Conservation (phyloP, 2,113 vertebrate species). For the Lucifuga dentata region DNA sequence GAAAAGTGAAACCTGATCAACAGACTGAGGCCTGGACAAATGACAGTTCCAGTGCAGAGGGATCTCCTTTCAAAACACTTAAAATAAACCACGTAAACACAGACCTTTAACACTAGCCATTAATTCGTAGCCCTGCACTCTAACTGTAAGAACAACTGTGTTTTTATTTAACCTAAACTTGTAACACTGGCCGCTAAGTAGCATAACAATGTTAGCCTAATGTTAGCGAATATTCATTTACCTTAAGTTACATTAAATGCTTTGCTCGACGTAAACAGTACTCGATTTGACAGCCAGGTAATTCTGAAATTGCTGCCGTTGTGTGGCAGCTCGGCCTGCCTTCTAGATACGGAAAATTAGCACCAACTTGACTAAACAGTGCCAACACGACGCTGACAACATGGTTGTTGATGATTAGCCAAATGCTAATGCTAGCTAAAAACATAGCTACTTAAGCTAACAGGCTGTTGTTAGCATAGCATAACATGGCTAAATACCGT, state of each 20-base stretch:
- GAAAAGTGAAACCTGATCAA: slow-evolving; percentile 1
- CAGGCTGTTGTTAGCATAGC: slow-evolving; percentile 24
- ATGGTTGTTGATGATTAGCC: slow-evolving; percentile 52
- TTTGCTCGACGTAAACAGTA: neutral
- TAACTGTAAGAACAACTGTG: slow-evolving; percentile 14
- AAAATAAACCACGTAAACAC: slow-evolving; percentile 21
- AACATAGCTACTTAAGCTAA: slow-evolving; percentile 36
- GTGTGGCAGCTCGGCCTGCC: slow-evolving; percentile 50
- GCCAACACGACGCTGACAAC: slow-evolving; percentile 69
- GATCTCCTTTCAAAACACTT: neutral
- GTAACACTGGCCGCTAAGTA: neutral
- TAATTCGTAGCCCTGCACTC: neutral
- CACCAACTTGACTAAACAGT: slow-evolving; percentile 52
- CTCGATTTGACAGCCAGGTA: neutral
- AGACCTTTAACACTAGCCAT: neutral
- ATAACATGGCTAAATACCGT: slow-evolving; percentile 24
- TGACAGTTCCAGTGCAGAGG: neutral
- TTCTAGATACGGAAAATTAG: slow-evolving; percentile 36
- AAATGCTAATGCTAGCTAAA: slow-evolving; percentile 35
- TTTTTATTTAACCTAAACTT: neutral
- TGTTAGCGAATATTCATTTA: too few relatives aligned
- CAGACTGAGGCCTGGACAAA: neutral
- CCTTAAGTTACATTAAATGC: neutral
- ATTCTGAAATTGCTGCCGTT: slow-evolving; percentile 12
- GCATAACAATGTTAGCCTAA: too few relatives aligned